Evolutionary conservation across 2,888 invertebrate species (phyloP).

Genomic region (Notodonta dromedarius): DNA sequence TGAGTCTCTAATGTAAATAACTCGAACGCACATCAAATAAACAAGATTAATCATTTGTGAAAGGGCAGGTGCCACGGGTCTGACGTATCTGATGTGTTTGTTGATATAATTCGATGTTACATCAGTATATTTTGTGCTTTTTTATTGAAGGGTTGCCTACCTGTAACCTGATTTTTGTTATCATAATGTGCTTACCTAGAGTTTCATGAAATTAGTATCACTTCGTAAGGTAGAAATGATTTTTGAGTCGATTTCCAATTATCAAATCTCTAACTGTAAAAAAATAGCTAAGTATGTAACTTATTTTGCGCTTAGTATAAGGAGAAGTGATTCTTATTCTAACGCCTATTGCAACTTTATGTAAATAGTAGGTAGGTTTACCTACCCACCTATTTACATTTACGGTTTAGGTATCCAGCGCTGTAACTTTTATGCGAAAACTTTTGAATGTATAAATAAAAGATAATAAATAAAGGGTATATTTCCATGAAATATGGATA

Average conservation of each 20-base stretch:
- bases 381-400: not conserved
- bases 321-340: too few species aligned
- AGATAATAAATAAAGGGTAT: constrained; percentile 9
- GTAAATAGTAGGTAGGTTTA: too few species aligned
- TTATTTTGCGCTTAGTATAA: too few species aligned
- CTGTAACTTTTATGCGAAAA: constrained; percentile 11
- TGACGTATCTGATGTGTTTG: constrained; percentile 9
- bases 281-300: too few species aligned
- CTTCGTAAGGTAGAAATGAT: too few species aligned
- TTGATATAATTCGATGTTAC: not conserved
- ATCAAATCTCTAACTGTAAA: too few species aligned
- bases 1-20: constrained; percentile 1
- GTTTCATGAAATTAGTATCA: not conserved
- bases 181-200: not conserved
- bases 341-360: too few species aligned
- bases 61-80: not conserved
- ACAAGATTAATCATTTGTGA: constrained; percentile 12
- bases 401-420: not conserved
- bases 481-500: constrained; percentile 24
- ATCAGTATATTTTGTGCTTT: not conserved
- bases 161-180: too few species aligned
- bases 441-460: constrained; percentile 20
- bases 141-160: not conserved
- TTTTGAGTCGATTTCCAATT: too few species aligned
- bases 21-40: constrained; percentile 9